These are phyloP conservation scores for Pygoscelis antarcticus DNA, from an alignment of 2,113 vertebrate species.

Conservation along the genomic window DNA sequence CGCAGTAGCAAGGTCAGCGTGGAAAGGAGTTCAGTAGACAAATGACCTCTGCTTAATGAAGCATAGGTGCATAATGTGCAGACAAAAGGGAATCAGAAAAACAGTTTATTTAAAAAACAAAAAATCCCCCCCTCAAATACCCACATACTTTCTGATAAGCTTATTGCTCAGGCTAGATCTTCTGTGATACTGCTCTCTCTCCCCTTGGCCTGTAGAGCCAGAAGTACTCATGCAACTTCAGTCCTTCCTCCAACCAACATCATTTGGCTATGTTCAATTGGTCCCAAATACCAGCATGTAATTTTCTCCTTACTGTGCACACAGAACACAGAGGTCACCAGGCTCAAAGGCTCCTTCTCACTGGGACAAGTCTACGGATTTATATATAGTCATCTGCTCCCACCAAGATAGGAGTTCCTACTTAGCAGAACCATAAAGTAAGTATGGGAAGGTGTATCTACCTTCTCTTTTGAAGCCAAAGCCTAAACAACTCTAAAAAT, in stretches of 20 bases:
- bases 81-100: background rate
- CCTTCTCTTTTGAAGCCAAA: background rate
- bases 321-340: background rate
- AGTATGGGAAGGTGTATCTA: background rate
- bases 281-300: background rate
- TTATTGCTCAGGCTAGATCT: background rate
- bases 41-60: background rate
- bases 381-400: background rate
- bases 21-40: background rate
- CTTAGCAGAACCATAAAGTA: background rate
- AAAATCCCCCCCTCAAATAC: background rate
- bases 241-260: background rate
- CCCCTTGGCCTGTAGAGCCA: background rate
- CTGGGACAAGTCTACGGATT: background rate
- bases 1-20: background rate
- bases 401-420: background rate
- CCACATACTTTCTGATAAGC: background rate
- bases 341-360: background rate
- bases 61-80: background rate
- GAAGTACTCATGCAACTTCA: background rate
- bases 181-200: background rate
- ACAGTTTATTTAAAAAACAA: slow-evolving; percentile 21
- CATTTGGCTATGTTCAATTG: background rate
- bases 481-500: background rate
- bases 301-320: background rate